phyloP scores from a whole-genome alignment of 2,113 vertebrate species.

The Callospermophilus lateralis region DNA sequence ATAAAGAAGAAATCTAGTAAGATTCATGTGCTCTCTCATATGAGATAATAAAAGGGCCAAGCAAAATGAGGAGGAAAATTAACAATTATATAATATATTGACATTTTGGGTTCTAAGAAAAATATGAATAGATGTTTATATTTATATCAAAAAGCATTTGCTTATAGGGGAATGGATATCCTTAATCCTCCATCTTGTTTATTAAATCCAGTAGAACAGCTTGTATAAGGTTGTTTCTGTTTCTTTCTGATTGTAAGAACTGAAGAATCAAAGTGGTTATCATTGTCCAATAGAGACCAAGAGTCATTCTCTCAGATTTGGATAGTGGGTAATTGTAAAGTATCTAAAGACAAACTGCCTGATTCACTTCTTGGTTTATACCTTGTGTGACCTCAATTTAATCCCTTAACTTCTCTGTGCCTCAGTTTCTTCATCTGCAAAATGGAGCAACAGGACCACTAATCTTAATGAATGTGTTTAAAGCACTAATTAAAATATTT shows the following conservation, averaged over 20 bases:
- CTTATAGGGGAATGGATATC: neutral
- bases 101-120: neutral
- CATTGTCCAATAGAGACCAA: neutral
- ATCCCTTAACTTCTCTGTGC: neutral
- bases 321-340: neutral
- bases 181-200: neutral
- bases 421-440: neutral
- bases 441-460: neutral
- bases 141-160: neutral
- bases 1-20: conserved; percentile 25
- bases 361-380: neutral
- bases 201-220: neutral
- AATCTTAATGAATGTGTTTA: neutral
- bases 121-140: neutral
- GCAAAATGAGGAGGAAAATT: neutral
- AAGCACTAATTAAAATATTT: neutral
- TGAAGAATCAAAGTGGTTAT: neutral
- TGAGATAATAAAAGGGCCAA: neutral
- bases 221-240: neutral
- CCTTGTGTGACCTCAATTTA: neutral
- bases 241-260: neutral
- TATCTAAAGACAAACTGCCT: neutral
- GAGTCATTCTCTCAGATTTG: neutral
- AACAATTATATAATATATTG: neutral
- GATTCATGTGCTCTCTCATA: neutral